Conservation (phyloP, 1,140 invertebrate species). For the Papilio polyxenes region DNA sequence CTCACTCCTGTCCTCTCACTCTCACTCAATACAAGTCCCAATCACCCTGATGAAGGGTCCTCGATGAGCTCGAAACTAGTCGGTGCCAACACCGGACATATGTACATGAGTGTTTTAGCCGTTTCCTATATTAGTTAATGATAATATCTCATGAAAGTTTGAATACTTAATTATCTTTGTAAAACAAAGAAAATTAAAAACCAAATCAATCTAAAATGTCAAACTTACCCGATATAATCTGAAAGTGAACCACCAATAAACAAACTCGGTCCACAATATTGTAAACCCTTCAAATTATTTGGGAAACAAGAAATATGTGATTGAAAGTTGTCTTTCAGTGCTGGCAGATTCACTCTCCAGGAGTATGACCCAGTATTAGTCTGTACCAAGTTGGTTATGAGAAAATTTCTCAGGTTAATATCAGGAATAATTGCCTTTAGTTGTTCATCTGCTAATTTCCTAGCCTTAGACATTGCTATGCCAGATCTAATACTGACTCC, state of each 20-base stretch:
- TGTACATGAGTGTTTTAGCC: no score
- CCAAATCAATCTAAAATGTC: background rate
- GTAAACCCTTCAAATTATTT: conserved; percentile 68
- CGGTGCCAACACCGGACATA: no score
- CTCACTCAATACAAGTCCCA: no score
- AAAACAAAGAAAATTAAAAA: background rate
- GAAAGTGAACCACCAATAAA: conserved; percentile 92
- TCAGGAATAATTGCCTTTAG: conserved; percentile 68
- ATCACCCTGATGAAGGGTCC: no score
- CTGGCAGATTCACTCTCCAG: conserved; percentile 89
- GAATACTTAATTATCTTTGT: background rate
- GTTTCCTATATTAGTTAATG: no score
- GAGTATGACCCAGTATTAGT: conserved; percentile 82
- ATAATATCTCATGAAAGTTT: no score
- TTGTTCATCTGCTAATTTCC: conserved; percentile 82
- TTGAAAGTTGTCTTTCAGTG: conserved; percentile 84
- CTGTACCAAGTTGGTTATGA: conserved; percentile 89
- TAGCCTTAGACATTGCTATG: conserved; percentile 84
- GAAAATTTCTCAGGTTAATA: conserved; percentile 82
- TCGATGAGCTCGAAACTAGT: no score
- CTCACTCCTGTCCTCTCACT: no score
- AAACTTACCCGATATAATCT: conserved; percentile 87
- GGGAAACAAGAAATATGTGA: conserved; percentile 85
- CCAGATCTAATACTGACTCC: conserved; percentile 81
- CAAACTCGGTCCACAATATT: conserved; percentile 86